Evolutionary conservation across 2,797 vertebrate genomes (phyloP), one percentile per base, ranked within the genome.

Genomic region (Xenops minutus): DNA sequence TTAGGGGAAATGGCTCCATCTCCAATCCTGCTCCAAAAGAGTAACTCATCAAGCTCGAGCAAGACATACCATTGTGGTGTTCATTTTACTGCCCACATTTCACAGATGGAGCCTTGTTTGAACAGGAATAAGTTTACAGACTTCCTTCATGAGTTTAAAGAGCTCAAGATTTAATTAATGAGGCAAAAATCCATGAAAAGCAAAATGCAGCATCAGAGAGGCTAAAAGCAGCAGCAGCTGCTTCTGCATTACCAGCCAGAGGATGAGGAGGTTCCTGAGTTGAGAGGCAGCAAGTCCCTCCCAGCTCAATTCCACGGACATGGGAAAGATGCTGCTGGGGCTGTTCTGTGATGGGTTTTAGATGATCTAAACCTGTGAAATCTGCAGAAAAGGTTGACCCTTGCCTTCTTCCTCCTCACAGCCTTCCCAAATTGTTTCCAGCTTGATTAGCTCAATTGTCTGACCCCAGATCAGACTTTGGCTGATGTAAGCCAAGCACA

Each of bases 311-410:
- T 43, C 88, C 18, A 6, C 0, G 10, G 52, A 54, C 17, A n/a
- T 0, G 0, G 30, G 10, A 56, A 11, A 39, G 27, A 29, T 0
- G 0, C 9, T 44, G 8, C 27, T 18, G 15, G 46, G 13, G 10
- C 30, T 2, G 0, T 46, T 83, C 43, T 55, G 15, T 9, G 19
- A 32, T 6, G 19, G 10, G 11, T 51, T 55, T 58, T 27, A 54
- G n/a, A 62, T 21, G 15, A 74, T 37, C 9, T 64, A 68, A 81
- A 72, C 4, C 48, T 1, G 0, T 5, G 12, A 20, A 27, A 36
- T 36, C 66, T 17, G 8, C 12, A 56, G 19, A 49, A 66, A 39
- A 39, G 2, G 17, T 2, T 17, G 10, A 7, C 6, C 10, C 22
- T n/a, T 41, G 3, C 17, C 81, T 27, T 78, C 7, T 24, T 71